phyloP scores from a whole-genome alignment of 2,797 vertebrate species.

The Molothrus aeneus region DNA sequence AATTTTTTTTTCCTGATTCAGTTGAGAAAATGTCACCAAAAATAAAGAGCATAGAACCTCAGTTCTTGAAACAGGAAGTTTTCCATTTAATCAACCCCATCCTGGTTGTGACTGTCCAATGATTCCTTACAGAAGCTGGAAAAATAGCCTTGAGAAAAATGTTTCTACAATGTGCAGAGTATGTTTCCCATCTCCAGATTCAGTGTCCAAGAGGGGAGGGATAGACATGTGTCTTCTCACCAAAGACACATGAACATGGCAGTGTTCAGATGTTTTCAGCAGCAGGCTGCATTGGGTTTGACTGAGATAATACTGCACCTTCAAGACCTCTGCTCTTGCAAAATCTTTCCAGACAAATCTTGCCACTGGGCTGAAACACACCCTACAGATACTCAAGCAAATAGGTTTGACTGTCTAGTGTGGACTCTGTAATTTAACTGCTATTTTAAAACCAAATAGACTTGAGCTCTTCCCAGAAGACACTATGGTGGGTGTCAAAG shows the following conservation, averaged over 20 bases:
- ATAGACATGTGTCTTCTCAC: not conserved
- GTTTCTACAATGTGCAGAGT: not conserved
- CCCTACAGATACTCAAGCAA: slow-evolving; percentile 13
- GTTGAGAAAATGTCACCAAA: slow-evolving; percentile 22
- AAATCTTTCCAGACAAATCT: slow-evolving; percentile 15
- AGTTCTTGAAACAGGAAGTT: not conserved
- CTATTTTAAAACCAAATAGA: slow-evolving; percentile 40
- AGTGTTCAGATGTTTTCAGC: not conserved
- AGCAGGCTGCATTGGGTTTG: not conserved
- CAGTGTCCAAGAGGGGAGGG: not conserved
- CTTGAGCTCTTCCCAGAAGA: slow-evolving; percentile 22
- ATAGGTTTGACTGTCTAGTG: not conserved
- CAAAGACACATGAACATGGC: not conserved
- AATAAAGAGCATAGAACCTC: not conserved
- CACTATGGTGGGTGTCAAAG: not conserved
- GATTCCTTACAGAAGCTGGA: not conserved
- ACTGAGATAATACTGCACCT: not conserved
- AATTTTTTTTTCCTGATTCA: slow-evolving; percentile 37
- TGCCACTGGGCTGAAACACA: not conserved
- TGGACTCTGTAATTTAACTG: slow-evolving; percentile 24
- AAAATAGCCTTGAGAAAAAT: not conserved
- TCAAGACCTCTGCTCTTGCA: not conserved
- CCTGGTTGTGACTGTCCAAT: not conserved
- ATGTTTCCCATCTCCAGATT: not conserved
- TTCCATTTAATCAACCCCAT: not conserved